Evolutionary conservation across 2,113 vertebrate species (phyloP).

Genomic region (Copsychus sechellarum): DNA sequence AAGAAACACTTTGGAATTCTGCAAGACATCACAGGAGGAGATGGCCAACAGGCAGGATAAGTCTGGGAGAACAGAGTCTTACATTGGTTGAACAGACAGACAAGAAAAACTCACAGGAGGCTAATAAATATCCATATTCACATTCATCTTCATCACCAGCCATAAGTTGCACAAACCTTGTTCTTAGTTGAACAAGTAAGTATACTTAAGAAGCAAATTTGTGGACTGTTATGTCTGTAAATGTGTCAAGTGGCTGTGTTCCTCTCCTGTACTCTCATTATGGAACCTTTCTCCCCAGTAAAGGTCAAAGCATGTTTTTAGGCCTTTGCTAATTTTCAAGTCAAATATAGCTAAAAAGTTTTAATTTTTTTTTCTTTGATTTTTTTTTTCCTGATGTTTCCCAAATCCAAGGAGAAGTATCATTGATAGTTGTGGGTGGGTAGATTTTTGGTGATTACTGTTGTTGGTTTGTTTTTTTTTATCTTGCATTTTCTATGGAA

Average conservation of each 20-base stretch:
- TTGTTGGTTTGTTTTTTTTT: not conserved
- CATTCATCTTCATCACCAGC: not conserved
- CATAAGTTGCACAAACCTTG: fast-evolving
- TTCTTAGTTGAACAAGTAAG: not conserved
- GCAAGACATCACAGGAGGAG: not conserved
- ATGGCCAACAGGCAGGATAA: not conserved
- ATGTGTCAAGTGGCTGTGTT: not conserved
- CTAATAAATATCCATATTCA: not conserved
- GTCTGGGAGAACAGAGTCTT: not conserved
- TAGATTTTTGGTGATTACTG: not conserved
- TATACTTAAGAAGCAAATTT: not conserved
- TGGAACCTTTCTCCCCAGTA: not conserved
- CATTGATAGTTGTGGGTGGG: not conserved
- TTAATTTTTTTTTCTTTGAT: not conserved
- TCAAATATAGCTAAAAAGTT: not conserved
- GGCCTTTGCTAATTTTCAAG: not conserved
- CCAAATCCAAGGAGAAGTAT: not conserved
- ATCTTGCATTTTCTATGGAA: not conserved
- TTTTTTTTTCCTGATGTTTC: not conserved
- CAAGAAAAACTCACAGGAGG: not conserved
- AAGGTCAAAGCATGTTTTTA: not conserved
- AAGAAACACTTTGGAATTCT: not conserved
- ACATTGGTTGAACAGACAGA: not conserved
- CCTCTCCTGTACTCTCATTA: not conserved
- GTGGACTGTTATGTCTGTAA: not conserved